Conservation (phyloP, 2,113 vertebrate species). For the Pseudopipra pipra region DNA sequence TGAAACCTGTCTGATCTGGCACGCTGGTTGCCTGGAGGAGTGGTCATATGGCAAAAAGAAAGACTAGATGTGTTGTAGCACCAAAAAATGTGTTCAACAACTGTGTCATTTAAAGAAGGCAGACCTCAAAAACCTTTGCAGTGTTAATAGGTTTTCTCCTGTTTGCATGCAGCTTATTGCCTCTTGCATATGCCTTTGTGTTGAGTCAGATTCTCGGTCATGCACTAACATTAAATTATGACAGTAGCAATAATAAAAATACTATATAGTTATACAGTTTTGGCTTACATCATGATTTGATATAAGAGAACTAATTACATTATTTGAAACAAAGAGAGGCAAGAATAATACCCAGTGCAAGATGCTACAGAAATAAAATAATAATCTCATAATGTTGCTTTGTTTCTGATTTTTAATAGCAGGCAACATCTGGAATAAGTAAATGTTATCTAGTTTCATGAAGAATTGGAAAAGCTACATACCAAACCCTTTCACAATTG, state of each 20-base stretch:
- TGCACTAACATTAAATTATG: not conserved
- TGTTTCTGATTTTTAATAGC: slow-evolving; percentile 16
- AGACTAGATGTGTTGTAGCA: not conserved
- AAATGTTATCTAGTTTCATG: slow-evolving; percentile 45
- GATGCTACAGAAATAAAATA: not conserved
- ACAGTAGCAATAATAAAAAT: not conserved
- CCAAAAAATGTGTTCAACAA: not conserved
- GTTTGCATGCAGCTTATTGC: not conserved
- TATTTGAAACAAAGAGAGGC: slow-evolving; percentile 3
- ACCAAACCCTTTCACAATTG: slow-evolving; percentile 20
- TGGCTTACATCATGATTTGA: not conserved
- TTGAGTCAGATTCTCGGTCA: not conserved
- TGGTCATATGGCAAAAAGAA: not conserved
- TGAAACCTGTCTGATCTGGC: not conserved
- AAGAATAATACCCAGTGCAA: not conserved
- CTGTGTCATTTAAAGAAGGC: not conserved
- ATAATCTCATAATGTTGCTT: slow-evolving; percentile 4
- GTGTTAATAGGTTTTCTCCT: not conserved
- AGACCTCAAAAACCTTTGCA: not conserved
- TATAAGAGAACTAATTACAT: not conserved
- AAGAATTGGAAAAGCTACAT: slow-evolving; percentile 38
- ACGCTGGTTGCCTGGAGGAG: not conserved
- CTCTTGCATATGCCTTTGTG: not conserved
- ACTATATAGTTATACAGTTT: not conserved
- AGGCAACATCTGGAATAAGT: slow-evolving; percentile 69